These are phyloP conservation scores for Ispidina picta DNA, from an alignment of 2,797 vertebrate genomes.

Conservation along the genomic window DNA sequence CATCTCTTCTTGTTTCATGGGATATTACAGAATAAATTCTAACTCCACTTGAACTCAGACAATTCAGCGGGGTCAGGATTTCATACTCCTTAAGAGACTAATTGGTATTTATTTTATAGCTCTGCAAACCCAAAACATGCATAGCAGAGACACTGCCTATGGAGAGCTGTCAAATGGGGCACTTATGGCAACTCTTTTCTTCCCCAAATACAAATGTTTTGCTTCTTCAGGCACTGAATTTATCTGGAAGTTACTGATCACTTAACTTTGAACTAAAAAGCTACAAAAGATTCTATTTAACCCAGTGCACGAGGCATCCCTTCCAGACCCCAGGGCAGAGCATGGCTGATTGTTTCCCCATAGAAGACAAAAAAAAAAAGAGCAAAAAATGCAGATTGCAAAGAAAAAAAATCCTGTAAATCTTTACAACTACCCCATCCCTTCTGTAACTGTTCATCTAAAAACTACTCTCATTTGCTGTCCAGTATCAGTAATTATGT, in stretches of 20 bases:
- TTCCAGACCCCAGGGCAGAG: neutral
- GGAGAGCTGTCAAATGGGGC: neutral
- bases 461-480: neutral
- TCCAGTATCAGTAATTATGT: neutral
- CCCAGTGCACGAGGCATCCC: neutral
- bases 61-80: neutral
- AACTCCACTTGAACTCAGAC: neutral
- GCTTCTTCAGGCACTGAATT: neutral
- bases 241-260: neutral
- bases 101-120: neutral
- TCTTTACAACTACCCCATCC: neutral
- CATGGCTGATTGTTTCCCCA: neutral
- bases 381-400: neutral
- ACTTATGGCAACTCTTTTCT: accelerated
- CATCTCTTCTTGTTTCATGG: neutral
- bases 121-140: neutral
- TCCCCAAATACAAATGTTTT: neutral
- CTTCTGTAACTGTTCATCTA: neutral
- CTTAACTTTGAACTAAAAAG: neutral
- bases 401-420: neutral
- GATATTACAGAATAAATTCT: neutral
- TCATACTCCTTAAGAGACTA: neutral
- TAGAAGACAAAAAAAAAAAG: neutral
- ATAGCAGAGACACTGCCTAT: neutral
- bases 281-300: neutral